These are phyloP conservation scores for Linurgus olivaceus DNA, from an alignment of 2,797 vertebrate species.

Conservation along the genomic window DNA sequence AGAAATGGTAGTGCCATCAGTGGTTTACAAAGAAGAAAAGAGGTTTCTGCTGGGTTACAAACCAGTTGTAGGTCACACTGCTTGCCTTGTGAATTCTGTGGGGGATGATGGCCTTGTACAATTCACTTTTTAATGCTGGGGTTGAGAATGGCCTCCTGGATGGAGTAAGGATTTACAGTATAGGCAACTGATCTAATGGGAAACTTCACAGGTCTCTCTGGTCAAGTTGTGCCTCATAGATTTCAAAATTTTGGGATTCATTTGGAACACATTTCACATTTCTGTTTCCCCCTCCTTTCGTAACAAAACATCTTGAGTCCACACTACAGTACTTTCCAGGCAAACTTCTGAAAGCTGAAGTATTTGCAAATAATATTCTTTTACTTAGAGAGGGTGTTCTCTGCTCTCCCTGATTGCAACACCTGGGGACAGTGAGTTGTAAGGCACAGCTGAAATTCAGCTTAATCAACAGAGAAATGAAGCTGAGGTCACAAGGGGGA, in stretches of 20 bases:
- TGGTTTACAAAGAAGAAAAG: background rate
- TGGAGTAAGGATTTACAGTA: background rate
- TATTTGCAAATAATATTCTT: background rate
- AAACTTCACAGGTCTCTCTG: background rate
- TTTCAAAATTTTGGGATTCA: background rate
- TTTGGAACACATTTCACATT: background rate
- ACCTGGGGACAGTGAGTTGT: background rate
- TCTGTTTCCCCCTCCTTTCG: background rate
- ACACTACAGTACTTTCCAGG: background rate
- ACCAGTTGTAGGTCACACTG: background rate
- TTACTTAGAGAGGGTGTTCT: background rate
- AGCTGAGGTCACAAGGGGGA: background rate
- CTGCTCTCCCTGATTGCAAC: background rate
- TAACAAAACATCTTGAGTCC: background rate
- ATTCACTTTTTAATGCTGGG: background rate
- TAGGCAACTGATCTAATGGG: background rate
- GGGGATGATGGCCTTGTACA: background rate
- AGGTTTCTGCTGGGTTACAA: background rate
- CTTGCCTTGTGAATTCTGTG: background rate
- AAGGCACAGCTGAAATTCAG: background rate
- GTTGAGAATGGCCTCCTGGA: background rate
- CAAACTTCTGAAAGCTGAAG: background rate
- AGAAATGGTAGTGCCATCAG: fast-evolving
- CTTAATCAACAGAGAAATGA: slow-evolving; percentile 4
- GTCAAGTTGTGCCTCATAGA: background rate